Percentiles rank a stretch among this genome's conserved stretches.
Evolutionary conservation across 2,888 invertebrate species (phyloP).

Genomic region (Pachydiplax longipennis): DNA sequence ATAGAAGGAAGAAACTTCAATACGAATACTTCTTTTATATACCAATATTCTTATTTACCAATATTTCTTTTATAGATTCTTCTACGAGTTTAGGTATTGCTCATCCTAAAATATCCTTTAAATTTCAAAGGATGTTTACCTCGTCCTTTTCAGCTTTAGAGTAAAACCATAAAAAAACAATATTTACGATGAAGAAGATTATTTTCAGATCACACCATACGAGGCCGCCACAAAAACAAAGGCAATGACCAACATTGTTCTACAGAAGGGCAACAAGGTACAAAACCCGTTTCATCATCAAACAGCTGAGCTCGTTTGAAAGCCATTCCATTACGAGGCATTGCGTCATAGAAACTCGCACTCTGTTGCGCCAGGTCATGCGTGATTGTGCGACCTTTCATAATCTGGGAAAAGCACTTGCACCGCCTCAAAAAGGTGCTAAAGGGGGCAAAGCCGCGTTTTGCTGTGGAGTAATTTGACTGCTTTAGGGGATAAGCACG

Average conservation of each 20-base stretch:
- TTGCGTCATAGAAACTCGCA: neutral
- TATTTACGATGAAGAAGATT: too few species aligned
- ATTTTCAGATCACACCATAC: neutral
- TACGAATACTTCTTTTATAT: too few species aligned
- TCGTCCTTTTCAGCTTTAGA: too few species aligned
- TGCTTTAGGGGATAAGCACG: too few species aligned
- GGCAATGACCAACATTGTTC: neutral
- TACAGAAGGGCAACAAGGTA: neutral
- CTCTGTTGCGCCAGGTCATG: conserved; percentile 33
- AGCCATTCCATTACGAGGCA: neutral
- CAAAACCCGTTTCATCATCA: conserved; percentile 17
- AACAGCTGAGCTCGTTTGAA: conserved; percentile 12
- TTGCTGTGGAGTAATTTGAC: too few species aligned
- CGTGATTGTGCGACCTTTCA: conserved; percentile 20
- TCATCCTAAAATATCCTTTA: too few species aligned
- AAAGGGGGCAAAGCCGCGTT: neutral
- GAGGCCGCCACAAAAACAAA: neutral
- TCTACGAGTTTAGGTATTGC: too few species aligned
- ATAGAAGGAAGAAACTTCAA: too few species aligned
- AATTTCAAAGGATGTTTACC: too few species aligned
- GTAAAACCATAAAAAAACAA: too few species aligned
- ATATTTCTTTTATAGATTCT: too few species aligned
- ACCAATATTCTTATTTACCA: too few species aligned
- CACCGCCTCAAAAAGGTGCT: neutral
- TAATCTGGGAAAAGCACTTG: neutral